Evolutionary conservation across 2,113 vertebrate genomes (phyloP).

Genomic region (Colaptes auratus): DNA sequence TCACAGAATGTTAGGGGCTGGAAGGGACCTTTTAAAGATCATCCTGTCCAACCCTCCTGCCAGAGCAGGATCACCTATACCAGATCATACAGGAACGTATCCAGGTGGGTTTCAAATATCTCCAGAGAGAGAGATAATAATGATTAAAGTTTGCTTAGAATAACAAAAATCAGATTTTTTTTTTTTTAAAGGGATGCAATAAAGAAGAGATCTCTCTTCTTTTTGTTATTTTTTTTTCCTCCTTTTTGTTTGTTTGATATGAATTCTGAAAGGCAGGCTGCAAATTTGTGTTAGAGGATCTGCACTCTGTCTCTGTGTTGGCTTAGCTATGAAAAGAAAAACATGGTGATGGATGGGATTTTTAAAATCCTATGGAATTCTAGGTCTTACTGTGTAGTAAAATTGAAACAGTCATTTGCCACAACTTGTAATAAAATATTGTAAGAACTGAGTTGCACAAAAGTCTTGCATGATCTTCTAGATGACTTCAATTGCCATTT

Average conservation of each 20-base stretch:
- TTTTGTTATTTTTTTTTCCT: no score
- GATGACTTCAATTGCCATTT: not conserved
- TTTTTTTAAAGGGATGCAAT: not conserved
- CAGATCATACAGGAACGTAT: no score
- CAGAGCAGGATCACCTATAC: no score
- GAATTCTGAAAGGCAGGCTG: not conserved
- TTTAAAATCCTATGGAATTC: not conserved
- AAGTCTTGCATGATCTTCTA: not conserved
- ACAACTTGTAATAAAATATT: not conserved
- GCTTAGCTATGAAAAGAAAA: not conserved
- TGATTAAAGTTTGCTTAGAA: not conserved
- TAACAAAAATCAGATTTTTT: not conserved
- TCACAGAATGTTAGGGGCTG: no score
- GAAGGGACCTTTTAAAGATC: no score
- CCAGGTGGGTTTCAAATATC: no score
- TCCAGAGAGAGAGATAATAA: no score
- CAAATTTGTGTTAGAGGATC: not conserved
- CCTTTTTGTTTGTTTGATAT: not conserved
- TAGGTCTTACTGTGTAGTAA: not conserved
- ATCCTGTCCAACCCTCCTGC: no score
- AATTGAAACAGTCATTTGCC: not conserved
- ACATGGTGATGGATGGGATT: not conserved
- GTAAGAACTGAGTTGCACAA: not conserved
- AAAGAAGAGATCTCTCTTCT: not conserved
- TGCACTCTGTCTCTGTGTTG: not conserved